Conservation (phyloP, 92 coral and sea anemone genomes). For the Muricea muricata region DNA sequence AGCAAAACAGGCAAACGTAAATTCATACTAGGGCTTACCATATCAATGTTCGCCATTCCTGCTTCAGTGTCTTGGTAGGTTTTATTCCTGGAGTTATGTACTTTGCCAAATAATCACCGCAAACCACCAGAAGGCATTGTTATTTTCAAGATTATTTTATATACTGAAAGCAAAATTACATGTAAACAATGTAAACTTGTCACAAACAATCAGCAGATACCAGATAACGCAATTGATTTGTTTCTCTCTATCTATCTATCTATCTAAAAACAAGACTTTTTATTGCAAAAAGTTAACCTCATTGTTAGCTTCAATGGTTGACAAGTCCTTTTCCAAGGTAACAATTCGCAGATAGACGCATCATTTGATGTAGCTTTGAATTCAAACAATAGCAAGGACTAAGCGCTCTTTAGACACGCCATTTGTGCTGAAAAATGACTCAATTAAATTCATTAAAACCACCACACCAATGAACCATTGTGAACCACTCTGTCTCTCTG, state of each 20-base stretch:
- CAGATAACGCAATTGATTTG: neutral
- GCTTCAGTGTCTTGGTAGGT: neutral
- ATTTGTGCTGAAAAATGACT: neutral
- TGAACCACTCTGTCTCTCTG: too few species aligned
- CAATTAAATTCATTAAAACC: neutral
- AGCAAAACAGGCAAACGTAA: conserved; percentile 3
- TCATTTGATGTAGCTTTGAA: neutral
- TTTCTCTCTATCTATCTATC: neutral
- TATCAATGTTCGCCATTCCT: neutral
- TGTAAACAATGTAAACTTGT: neutral
- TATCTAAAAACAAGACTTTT: neutral
- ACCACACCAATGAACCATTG: neutral
- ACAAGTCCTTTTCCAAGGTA: neutral
- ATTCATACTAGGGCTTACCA: conserved; percentile 3
- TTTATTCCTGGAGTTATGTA: neutral
- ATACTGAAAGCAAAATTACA: too few species aligned
- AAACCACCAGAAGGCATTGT: neutral
- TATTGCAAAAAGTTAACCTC: neutral
- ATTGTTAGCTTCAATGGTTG: neutral
- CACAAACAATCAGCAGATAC: neutral
- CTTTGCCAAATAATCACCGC: neutral
- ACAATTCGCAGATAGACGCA: neutral
- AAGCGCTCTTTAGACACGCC: neutral
- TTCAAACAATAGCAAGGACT: conserved; percentile 8
- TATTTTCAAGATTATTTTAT: too few species aligned